Evolutionary conservation across 1,140 invertebrate species (phyloP), one percentile per base, ranked within the genome.

Genomic region (Aphelenchoides fujianensis): DNA sequence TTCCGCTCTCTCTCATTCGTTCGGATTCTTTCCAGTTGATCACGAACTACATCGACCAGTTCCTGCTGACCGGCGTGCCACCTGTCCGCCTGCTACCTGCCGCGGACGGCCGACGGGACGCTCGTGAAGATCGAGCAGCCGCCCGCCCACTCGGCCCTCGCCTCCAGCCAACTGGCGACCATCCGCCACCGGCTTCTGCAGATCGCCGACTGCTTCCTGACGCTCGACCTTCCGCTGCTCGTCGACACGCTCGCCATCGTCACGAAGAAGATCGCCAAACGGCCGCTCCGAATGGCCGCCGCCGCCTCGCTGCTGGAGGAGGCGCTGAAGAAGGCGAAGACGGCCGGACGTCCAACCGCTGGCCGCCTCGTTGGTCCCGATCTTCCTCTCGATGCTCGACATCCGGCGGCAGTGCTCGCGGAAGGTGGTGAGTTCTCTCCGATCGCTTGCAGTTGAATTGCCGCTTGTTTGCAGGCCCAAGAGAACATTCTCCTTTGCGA

Each of bases 161-260:
- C 67, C 3, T 64, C 68, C 28, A 31, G 27, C 23, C 70, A 37
- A 3, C 3, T 69, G 68, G 67, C 30, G 12, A 69, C 34, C 34
- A 69, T 69, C 70, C 68, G 68, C 34, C 28, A 36, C 1, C 70
- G 68, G 2, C 1, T 67, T 59, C 5, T 7, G 37, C 36, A 36
- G n/a, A 69, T 69, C 31, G 32, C 55, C 7, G 32, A 31, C 1
- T 30, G 32, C 23, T 16, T 69, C 34, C 28, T 37, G 23, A 31
- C 34, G n/a, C 59, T 36, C 19, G 68, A 69, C 19, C 57, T 69
- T 34, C 62, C 28, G 12, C 12, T 69, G 1, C 32, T 69, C 12
- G 68, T 69, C 36, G 68, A 72, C n/a, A 30, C 61, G 9, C 41
- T 69, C 19, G 48, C n/a, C 28, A 68, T 36, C 35, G 68, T 69